A percentile compares a stretch with the other conserved stretches of the same genome.
These are phyloP conservation scores for Oligia latruncula DNA, from an alignment of 2,888 invertebrate genomes.

Conservation along the genomic window DNA sequence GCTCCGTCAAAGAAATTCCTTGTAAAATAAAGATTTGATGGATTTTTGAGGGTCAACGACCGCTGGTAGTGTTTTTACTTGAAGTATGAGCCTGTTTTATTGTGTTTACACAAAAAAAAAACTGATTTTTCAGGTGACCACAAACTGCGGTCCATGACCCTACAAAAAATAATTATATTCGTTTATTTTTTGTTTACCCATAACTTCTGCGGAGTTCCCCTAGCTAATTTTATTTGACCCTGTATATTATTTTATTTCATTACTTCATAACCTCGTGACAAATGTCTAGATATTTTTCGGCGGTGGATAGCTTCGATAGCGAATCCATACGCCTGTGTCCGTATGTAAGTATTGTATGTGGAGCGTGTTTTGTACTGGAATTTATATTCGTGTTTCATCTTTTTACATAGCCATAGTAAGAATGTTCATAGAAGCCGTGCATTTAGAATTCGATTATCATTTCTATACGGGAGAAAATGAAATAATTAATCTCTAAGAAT, in stretches of 20 bases:
- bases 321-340: slow-evolving; percentile 26
- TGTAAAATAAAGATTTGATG: too few species aligned
- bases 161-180: too few species aligned
- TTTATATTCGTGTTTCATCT: neutral
- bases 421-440: neutral
- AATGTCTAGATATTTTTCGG: slow-evolving; percentile 11
- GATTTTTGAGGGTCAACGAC: too few species aligned
- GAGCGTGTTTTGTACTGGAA: slow-evolving; percentile 53
- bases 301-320: slow-evolving; percentile 25
- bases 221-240: too few species aligned
- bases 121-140: too few species aligned
- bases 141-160: too few species aligned
- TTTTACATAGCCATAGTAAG: neutral
- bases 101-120: too few species aligned
- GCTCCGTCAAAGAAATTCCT: neutral
- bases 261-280: neutral
- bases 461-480: neutral
- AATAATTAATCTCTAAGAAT: neutral
- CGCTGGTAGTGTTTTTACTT: too few species aligned
- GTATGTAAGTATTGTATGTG: slow-evolving; percentile 43
- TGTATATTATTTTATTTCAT: neutral
- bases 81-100: too few species aligned
- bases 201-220: too few species aligned
- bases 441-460: neutral
- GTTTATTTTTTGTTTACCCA: too few species aligned